Evolutionary conservation across 2,797 vertebrate genomes (phyloP).

Genomic region (Poecile montanus): DNA sequence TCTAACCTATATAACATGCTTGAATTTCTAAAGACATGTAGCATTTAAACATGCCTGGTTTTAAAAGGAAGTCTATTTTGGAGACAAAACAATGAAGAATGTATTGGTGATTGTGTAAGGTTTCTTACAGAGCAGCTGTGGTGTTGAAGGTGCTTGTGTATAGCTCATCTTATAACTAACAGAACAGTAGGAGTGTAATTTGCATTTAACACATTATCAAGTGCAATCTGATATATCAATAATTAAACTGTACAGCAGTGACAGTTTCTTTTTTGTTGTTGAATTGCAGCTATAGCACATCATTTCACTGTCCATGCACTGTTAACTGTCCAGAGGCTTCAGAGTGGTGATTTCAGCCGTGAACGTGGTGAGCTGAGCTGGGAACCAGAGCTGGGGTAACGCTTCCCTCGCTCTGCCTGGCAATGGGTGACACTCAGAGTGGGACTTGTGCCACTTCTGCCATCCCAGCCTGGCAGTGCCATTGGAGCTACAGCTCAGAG

Average conservation of each 20-base stretch:
- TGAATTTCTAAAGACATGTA: constrained; percentile 2
- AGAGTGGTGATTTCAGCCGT: background rate
- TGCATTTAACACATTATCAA: background rate
- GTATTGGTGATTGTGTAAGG: background rate
- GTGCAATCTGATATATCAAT: background rate
- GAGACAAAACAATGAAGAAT: background rate
- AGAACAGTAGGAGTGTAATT: background rate
- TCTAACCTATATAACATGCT: constrained; percentile 1
- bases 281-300: background rate
- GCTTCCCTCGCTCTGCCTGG: background rate
- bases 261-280: background rate
- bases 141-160: background rate
- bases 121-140: constrained; percentile 2
- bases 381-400: background rate
- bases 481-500: background rate
- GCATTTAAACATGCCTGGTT: background rate
- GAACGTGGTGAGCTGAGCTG: background rate
- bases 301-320: background rate
- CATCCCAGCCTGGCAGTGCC: background rate
- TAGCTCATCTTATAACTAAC: background rate
- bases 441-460: background rate
- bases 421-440: background rate
- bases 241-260: background rate
- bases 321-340: background rate
- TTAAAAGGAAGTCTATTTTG: constrained; percentile 9